These are phyloP conservation scores for Eudasyphora cyanicolor DNA, from an alignment of 2,888 invertebrate genomes.

Conservation along the genomic window DNA sequence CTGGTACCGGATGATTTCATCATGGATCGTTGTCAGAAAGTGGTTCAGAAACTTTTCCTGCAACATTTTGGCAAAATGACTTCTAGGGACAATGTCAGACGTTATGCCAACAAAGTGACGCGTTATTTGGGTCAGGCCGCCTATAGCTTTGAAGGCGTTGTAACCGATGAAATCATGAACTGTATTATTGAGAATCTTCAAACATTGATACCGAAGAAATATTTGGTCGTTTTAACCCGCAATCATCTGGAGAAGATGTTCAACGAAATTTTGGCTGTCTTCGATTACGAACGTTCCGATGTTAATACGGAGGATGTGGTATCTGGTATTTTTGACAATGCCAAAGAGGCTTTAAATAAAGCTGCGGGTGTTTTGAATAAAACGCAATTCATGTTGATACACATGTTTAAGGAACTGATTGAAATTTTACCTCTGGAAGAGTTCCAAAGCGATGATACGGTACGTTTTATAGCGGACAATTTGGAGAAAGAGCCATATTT, in stretches of 20 bases:
- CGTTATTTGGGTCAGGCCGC: conserved; percentile 77
- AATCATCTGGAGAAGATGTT: conserved; percentile 75
- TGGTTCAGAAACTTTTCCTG: conserved; percentile 75
- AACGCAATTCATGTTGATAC: conserved; percentile 72
- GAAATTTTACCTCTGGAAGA: conserved; percentile 76
- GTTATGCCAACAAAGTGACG: conserved; percentile 74
- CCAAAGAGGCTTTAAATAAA: conserved; percentile 69
- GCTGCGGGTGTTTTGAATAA: conserved; percentile 70
- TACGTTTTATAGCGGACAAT: conserved; percentile 70
- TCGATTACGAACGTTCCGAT: conserved; percentile 75
- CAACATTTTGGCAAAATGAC: conserved; percentile 72
- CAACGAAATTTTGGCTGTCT: conserved; percentile 74
- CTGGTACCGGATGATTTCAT: conserved; percentile 75
- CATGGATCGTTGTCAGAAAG: conserved; percentile 74
- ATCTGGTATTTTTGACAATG: conserved; percentile 74
- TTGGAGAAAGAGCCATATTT: conserved; percentile 72
- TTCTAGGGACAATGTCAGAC: conserved; percentile 72
- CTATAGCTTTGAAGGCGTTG: conserved; percentile 74
- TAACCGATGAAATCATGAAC: conserved; percentile 75
- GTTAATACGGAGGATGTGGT: conserved; percentile 75
- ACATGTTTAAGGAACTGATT: conserved; percentile 73
- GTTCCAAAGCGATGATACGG: conserved; percentile 72
- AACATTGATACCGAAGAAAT: conserved; percentile 76
- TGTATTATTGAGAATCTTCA: conserved; percentile 75
- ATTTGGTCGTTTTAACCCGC: conserved; percentile 73